Percentiles rank a stretch among this genome's conserved stretches.
These are phyloP conservation scores for Orchestia grillus DNA, from an alignment of 1,140 invertebrate species.

Conservation along the genomic window DNA sequence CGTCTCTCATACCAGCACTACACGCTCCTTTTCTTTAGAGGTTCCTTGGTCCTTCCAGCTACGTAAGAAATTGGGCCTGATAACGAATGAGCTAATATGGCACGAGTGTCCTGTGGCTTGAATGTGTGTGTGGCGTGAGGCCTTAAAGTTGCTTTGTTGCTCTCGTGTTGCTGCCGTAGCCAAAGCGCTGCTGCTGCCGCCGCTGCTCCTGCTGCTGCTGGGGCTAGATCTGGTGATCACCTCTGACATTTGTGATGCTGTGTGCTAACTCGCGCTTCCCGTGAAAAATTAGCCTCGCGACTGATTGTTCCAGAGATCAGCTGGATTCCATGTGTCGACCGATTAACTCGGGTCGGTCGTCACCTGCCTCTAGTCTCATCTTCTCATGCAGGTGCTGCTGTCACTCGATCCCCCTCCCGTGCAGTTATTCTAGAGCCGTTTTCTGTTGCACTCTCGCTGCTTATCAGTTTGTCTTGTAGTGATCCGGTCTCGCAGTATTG, in stretches of 20 bases:
- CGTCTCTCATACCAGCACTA: too few species aligned
- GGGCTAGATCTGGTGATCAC: background rate
- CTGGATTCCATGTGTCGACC: background rate
- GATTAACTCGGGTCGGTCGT: background rate
- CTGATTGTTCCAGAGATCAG: background rate
- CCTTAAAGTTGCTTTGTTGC: background rate
- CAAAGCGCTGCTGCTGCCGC: background rate
- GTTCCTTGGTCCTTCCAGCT: too few species aligned
- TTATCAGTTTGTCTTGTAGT: background rate
- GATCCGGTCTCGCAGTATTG: background rate
- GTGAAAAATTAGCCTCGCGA: background rate
- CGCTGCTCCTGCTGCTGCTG: background rate
- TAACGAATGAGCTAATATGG: background rate
- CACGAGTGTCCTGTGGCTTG: background rate
- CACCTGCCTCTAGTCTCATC: too few species aligned
- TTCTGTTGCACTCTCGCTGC: background rate
- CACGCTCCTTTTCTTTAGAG: too few species aligned
- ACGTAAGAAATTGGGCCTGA: too few species aligned
- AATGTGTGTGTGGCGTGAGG: background rate
- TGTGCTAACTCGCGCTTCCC: background rate
- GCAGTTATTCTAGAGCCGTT: background rate
- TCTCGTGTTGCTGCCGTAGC: background rate
- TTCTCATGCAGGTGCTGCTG: too few species aligned
- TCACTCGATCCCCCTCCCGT: too few species aligned
- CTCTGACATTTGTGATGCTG: background rate